Percentiles rank a stretch among this genome's conserved stretches.
These are phyloP conservation scores for Gephyroberyx darwinii DNA, from an alignment of 2,797 vertebrate genomes.

Conservation along the genomic window DNA sequence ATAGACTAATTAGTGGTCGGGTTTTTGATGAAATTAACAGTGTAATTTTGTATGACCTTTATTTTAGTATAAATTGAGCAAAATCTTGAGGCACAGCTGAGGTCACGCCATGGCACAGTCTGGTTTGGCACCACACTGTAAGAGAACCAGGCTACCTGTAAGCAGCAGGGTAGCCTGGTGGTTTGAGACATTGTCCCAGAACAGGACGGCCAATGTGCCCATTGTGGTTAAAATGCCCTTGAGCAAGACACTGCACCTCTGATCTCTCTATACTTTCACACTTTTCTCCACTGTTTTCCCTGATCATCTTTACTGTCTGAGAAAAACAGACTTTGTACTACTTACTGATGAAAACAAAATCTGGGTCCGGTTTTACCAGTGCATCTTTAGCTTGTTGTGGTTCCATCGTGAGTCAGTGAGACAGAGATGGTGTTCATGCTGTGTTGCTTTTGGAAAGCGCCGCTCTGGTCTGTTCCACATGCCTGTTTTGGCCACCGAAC, in stretches of 20 bases:
- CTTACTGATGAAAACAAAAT: constrained; percentile 26
- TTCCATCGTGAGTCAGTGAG: constrained; percentile 57
- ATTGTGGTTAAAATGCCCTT: constrained; percentile 65
- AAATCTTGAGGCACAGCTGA: constrained; percentile 5
- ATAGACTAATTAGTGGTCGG: neutral
- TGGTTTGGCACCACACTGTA: neutral
- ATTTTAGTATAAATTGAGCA: constrained; percentile 24
- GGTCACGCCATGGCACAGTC: neutral
- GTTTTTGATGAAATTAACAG: neutral
- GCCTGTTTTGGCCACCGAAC: constrained; percentile 75
- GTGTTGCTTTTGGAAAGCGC: constrained; percentile 65
- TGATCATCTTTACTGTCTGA: neutral
- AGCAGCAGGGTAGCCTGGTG: constrained; percentile 62
- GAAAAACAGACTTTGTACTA: neutral
- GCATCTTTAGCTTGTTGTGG: constrained; percentile 43
- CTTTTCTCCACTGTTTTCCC: constrained; percentile 11
- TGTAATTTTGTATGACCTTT: constrained; percentile 8
- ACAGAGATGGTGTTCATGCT: constrained; percentile 67
- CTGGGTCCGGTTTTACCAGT: constrained; percentile 41
- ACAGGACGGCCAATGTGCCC: constrained; percentile 72
- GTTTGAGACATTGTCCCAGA: constrained; percentile 71
- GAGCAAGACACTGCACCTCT: constrained; percentile 20
- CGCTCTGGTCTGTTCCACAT: constrained; percentile 67
- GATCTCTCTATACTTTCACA: neutral
- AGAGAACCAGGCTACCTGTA: constrained; percentile 33